phyloP scores from a whole-genome alignment of 2,888 invertebrate species.

The Tachina lurida region DNA sequence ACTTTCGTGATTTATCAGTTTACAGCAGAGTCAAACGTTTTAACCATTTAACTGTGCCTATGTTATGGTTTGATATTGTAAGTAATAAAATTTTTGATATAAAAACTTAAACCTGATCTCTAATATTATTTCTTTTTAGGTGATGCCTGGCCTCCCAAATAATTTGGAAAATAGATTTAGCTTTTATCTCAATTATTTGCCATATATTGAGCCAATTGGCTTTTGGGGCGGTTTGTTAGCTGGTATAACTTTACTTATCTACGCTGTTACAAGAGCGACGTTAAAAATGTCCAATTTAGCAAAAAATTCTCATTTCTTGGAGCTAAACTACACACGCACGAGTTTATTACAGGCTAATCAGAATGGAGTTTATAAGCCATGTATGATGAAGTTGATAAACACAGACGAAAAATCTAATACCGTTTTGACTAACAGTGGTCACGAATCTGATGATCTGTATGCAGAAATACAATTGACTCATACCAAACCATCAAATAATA shows the following conservation, averaged over 20 bases:
- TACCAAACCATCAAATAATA: conserved; percentile 11
- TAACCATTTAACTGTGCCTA: conserved; percentile 88
- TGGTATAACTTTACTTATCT: conserved; percentile 78
- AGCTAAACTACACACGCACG: conserved; percentile 77
- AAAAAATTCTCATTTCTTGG: conserved; percentile 76
- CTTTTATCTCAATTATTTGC: conserved; percentile 89
- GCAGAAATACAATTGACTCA: conserved; percentile 52
- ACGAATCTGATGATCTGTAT: conserved; percentile 70
- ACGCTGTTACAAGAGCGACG: conserved; percentile 80
- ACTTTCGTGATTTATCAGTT: conserved; percentile 87
- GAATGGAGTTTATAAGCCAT: conserved; percentile 79
- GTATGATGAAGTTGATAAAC: conserved; percentile 79
- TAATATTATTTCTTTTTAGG: conserved; percentile 83
- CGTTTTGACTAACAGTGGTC: conserved; percentile 70
- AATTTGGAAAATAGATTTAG: conserved; percentile 86
- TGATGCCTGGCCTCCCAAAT: conserved; percentile 87
- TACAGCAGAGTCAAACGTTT: conserved; percentile 88
- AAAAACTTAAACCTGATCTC: neutral
- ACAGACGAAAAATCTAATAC: conserved; percentile 74
- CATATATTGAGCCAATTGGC: conserved; percentile 84
- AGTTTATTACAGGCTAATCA: conserved; percentile 75
- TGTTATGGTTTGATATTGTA: conserved; percentile 96
- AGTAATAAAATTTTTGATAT: conserved; percentile 82
- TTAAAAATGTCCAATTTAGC: conserved; percentile 78
- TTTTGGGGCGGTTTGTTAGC: conserved; percentile 79